Evolutionary conservation across 1,140 invertebrate species (phyloP).

Genomic region (Bombus affinis): DNA sequence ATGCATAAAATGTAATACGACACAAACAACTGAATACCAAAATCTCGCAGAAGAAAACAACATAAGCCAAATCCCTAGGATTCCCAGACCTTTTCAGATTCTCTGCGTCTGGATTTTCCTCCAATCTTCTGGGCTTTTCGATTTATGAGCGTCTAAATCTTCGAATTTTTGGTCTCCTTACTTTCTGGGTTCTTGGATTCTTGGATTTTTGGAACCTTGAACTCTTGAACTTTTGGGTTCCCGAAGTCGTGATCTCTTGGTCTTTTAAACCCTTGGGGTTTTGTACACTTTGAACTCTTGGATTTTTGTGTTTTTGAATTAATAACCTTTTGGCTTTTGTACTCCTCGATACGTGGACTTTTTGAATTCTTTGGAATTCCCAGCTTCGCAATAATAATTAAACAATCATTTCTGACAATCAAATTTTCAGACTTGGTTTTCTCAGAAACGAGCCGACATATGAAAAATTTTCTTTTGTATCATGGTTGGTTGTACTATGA

Average conservation of each 20-base stretch:
- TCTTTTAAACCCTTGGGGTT: background rate
- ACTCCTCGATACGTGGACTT: background rate
- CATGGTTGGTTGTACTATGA: too few relatives aligned
- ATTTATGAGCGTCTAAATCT: background rate
- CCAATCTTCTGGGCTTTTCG: background rate
- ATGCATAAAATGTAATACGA: background rate
- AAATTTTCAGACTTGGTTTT: too few relatives aligned
- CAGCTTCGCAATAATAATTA: background rate
- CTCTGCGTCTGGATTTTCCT: background rate
- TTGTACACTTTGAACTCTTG: background rate
- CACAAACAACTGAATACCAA: background rate
- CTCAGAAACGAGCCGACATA: too few relatives aligned
- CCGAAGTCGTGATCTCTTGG: background rate
- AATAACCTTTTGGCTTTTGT: background rate
- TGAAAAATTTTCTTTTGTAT: too few relatives aligned
- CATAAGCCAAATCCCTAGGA: background rate
- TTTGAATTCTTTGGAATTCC: background rate
- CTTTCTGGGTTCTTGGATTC: background rate
- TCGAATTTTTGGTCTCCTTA: background rate
- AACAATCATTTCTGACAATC: background rate
- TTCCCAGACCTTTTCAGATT: background rate
- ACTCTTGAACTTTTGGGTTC: background rate
- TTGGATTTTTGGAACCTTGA: background rate
- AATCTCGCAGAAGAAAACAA: background rate
- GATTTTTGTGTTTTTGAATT: background rate